phyloP scores from a whole-genome alignment of 1,140 invertebrate genomes.

The Sycophila sp. region DNA sequence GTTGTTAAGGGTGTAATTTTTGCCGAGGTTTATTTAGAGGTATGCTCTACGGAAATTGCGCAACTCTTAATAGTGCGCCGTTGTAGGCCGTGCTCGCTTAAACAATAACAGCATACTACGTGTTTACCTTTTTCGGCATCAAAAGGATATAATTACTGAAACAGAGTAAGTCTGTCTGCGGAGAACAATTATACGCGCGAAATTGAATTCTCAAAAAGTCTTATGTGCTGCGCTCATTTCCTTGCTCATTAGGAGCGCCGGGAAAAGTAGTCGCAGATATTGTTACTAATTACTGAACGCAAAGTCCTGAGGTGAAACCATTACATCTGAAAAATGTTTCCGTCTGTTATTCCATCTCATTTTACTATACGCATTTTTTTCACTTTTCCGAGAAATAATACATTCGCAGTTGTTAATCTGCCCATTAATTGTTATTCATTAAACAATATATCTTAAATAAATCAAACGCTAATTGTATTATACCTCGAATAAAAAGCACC shows the following conservation, averaged over 20 bases:
- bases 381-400: conserved; percentile 4
- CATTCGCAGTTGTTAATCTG: background rate
- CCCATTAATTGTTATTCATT: no score
- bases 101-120: conserved; percentile 3
- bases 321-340: conserved; percentile 45
- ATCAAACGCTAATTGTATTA: no score
- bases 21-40: no score
- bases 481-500: no score
- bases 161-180: conserved; percentile 21
- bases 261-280: conserved; percentile 51
- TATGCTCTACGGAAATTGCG: no score
- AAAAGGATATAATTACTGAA: conserved; percentile 36
- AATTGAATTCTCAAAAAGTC: conserved; percentile 50
- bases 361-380: conserved; percentile 24
- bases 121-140: background rate
- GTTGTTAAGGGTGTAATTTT: no score
- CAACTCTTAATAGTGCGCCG: no score
- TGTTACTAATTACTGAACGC: conserved; percentile 62
- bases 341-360: conserved; percentile 9
- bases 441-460: no score
- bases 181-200: conserved; percentile 44
- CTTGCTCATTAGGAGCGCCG: conserved; percentile 54
- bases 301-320: conserved; percentile 47
- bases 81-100: no score
- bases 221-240: conserved; percentile 50